phyloP scores from a whole-genome alignment of 2,888 invertebrate species.

The Opisthograptis luteolata region DNA sequence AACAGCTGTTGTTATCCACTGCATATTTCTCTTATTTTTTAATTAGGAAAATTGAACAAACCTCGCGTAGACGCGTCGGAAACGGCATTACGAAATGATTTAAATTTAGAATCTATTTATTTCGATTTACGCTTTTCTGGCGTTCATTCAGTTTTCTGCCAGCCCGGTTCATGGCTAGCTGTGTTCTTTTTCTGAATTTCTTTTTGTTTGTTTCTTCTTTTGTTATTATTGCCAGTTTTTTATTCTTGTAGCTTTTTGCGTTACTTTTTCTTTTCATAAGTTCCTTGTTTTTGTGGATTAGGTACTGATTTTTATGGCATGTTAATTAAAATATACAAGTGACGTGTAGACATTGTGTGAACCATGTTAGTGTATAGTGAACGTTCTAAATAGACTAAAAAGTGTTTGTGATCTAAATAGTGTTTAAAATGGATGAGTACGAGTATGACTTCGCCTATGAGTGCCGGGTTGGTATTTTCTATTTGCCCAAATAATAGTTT shows the following conservation, averaged over 20 bases:
- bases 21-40: constrained; percentile 44
- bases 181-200: constrained; percentile 48
- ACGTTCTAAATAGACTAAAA: constrained; percentile 44
- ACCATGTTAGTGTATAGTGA: constrained; percentile 59
- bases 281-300: constrained; percentile 33
- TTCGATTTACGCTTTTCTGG: constrained; percentile 71
- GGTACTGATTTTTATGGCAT: constrained; percentile 47
- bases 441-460: constrained; percentile 88
- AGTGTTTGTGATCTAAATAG: constrained; percentile 51
- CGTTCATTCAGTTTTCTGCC: constrained; percentile 78
- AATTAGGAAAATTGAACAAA: constrained; percentile 24
- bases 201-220: constrained; percentile 16
- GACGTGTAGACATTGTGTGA: constrained; percentile 41
- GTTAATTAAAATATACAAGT: constrained; percentile 32
- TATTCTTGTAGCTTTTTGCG: constrained; percentile 27
- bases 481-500: neutral
- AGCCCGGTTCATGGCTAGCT: constrained; percentile 54
- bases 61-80: constrained; percentile 60
- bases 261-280: constrained; percentile 24
- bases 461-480: constrained; percentile 84
- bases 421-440: constrained; percentile 76
- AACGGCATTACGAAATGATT: constrained; percentile 73
- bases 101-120: constrained; percentile 75
- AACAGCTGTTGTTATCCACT: constrained; percentile 76
- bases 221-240: constrained; percentile 22